Conservation (phyloP, 1,140 invertebrate species). For the Hylaeus volcanicus region DNA sequence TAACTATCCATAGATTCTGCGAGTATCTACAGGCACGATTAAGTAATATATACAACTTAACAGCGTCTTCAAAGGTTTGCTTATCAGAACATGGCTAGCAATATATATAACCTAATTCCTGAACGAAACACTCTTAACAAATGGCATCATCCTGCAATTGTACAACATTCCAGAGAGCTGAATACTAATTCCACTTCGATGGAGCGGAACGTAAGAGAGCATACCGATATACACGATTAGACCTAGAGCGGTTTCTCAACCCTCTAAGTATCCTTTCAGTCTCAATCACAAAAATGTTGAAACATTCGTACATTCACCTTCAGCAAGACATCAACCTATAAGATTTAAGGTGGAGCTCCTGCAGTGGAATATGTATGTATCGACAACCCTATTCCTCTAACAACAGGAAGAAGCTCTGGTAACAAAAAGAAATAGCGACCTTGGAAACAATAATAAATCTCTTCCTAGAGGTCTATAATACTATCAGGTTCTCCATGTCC, state of each 20-base stretch:
- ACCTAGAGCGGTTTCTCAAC: background rate
- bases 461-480: background rate
- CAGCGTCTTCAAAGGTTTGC: background rate
- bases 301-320: too few relatives aligned
- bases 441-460: too few relatives aligned
- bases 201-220: background rate
- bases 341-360: too few relatives aligned
- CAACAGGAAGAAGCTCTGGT: too few relatives aligned
- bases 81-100: background rate
- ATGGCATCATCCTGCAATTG: background rate
- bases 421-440: too few relatives aligned
- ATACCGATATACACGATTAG: background rate
- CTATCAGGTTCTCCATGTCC: background rate
- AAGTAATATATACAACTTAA: slow-evolving; percentile 36
- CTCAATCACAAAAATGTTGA: background rate
- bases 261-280: background rate
- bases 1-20: background rate
- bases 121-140: background rate
- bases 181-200: background rate
- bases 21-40: slow-evolving; percentile 15
- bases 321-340: too few relatives aligned
- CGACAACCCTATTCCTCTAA: too few relatives aligned
- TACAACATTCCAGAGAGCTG: background rate
- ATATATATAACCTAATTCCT: background rate
- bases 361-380: too few relatives aligned